Conservation (phyloP, 1,140 invertebrate genomes). For the Scaptomyza graminum region DNA sequence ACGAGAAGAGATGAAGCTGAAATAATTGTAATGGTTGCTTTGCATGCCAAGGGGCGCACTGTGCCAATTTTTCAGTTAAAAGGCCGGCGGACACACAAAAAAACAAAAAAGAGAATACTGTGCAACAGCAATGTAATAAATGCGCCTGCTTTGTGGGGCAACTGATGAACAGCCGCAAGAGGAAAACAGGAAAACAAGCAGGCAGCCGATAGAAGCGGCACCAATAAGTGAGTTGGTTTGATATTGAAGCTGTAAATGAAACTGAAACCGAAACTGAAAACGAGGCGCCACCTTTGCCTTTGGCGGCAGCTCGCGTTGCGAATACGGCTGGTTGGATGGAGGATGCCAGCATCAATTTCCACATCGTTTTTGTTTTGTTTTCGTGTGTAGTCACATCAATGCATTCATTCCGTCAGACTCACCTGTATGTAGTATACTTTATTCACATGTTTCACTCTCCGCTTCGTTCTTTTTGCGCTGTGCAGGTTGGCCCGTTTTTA, state of each 20-base stretch:
- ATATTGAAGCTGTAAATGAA: conserved; percentile 23
- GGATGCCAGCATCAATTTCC: conserved; percentile 30
- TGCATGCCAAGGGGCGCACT: conserved; percentile 72
- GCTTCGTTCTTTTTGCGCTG: background rate
- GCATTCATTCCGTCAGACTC: conserved; percentile 63
- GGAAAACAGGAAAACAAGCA: conserved; percentile 58
- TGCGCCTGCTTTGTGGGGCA: conserved; percentile 64
- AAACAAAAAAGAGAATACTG: conserved; percentile 32
- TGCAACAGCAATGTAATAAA: conserved; percentile 78
- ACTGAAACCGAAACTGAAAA: conserved; percentile 16
- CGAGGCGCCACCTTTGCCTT: conserved; percentile 45
- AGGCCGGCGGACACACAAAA: conserved; percentile 40
- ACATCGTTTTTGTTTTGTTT: conserved; percentile 11
- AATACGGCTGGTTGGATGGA: background rate
- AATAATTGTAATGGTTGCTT: conserved; percentile 68
- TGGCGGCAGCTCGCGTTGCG: conserved; percentile 25
- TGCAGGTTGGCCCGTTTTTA: conserved; percentile 55
- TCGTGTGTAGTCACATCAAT: conserved; percentile 65
- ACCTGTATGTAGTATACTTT: conserved; percentile 40
- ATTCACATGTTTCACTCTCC: background rate
- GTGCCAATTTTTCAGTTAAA: conserved; percentile 81
- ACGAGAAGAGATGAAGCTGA: conserved; percentile 34
- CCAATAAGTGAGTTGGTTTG: background rate
- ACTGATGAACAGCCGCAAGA: conserved; percentile 70
- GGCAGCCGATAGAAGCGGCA: conserved; percentile 33